These are phyloP conservation scores for Plecotus auritus DNA, from an alignment of 2,113 vertebrate species.

Conservation along the genomic window DNA sequence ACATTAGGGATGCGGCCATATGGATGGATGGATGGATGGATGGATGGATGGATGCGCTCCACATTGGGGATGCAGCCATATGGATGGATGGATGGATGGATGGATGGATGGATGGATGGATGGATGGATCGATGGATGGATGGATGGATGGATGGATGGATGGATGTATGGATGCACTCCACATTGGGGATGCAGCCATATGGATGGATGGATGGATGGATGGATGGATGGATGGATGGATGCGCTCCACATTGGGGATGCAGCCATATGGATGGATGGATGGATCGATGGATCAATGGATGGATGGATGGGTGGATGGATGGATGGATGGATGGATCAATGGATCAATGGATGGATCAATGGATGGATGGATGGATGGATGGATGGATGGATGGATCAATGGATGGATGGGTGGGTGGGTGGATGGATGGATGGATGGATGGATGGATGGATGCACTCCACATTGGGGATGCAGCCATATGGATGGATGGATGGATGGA, in stretches of 20 bases:
- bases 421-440: too few relatives aligned
- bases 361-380: neutral
- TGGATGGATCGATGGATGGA: neutral
- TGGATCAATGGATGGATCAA: neutral
- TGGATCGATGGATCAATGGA: neutral
- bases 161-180: neutral
- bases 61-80: neutral
- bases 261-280: too few relatives aligned
- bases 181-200: neutral
- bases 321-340: neutral
- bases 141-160: neutral
- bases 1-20: too few relatives aligned
- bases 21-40: neutral
- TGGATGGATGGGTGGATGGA: neutral
- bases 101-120: neutral
- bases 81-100: neutral
- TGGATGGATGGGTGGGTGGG: too few relatives aligned
- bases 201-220: neutral
- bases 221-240: too few relatives aligned
- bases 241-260: too few relatives aligned
- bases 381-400: too few relatives aligned
- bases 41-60: neutral
- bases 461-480: too few relatives aligned
- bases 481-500: too few relatives aligned
- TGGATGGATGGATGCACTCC: neutral